Percentiles rank a stretch among this genome's conserved stretches.
These are phyloP conservation scores for Eleutherodactylus coqui DNA, from an alignment of 2,797 vertebrate species.

Conservation along the genomic window DNA sequence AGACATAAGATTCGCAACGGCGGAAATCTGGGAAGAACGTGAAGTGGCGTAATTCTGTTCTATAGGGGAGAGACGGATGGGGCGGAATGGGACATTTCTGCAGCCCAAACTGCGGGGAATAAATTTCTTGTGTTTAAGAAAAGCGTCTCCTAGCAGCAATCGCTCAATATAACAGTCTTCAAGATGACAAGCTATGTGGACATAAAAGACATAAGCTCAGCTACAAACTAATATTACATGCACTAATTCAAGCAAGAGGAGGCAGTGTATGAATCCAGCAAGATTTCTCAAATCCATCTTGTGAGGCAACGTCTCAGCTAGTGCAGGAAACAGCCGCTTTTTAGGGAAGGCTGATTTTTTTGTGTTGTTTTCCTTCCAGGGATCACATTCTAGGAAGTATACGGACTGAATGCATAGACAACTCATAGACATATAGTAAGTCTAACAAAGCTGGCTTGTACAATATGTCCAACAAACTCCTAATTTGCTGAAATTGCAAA, in stretches of 20 bases:
- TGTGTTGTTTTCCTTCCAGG: neutral
- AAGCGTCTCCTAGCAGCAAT: slow-evolving; percentile 56
- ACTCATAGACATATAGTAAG: slow-evolving; percentile 34
- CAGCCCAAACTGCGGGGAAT: slow-evolving; percentile 52
- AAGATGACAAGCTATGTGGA: slow-evolving; percentile 54
- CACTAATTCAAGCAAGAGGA: slow-evolving; percentile 57
- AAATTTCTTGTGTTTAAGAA: slow-evolving; percentile 57
- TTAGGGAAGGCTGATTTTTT: slow-evolving; percentile 7
- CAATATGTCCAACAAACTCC: slow-evolving; percentile 35
- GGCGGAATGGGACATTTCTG: slow-evolving; percentile 39
- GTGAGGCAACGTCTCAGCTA: slow-evolving; percentile 30
- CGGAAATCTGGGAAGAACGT: neutral
- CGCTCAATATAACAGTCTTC: slow-evolving; percentile 52
- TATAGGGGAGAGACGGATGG: slow-evolving; percentile 40
- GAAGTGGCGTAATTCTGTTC: slow-evolving; percentile 31
- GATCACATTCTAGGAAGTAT: slow-evolving; percentile 22
- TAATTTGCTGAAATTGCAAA: slow-evolving; percentile 43
- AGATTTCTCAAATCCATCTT: slow-evolving; percentile 42
- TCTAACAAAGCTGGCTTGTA: slow-evolving; percentile 11
- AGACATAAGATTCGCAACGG: neutral
- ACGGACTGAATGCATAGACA: slow-evolving; percentile 22
- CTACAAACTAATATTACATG: slow-evolving; percentile 57
- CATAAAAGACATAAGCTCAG: slow-evolving; percentile 57
- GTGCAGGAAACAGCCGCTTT: slow-evolving; percentile 23
- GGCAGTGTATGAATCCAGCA: slow-evolving; percentile 34